Conservation (phyloP, 92 coral and sea anemone genomes). For the Zoanthus gigantus region DNA sequence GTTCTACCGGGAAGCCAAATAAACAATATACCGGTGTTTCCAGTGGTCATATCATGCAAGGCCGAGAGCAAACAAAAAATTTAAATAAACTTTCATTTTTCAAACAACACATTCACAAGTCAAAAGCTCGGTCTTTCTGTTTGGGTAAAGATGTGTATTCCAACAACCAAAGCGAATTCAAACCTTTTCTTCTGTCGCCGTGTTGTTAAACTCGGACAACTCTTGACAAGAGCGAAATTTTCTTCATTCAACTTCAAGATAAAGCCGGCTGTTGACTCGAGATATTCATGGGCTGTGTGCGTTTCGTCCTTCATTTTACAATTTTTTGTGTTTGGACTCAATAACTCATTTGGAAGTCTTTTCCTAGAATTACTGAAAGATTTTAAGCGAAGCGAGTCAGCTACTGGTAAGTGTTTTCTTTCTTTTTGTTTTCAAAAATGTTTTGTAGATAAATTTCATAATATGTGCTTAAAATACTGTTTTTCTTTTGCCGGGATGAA, state of each 20-base stretch:
- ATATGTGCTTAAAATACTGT: background rate
- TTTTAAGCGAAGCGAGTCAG: conserved; percentile 34
- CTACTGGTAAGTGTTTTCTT: conserved; percentile 24
- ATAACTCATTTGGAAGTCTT: conserved; percentile 34
- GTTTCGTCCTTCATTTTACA: conserved; percentile 35
- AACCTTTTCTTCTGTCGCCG: background rate
- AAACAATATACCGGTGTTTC: conserved; percentile 45
- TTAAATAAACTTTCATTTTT: background rate
- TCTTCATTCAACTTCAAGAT: conserved; percentile 1
- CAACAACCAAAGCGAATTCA: background rate
- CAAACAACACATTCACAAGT: conserved; percentile 12
- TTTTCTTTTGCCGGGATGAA: background rate
- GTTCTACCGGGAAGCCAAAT: conserved; percentile 7
- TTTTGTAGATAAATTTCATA: no score
- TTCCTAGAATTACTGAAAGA: conserved; percentile 43
- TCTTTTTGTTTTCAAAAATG: no score
- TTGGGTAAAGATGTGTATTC: background rate
- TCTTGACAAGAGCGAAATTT: background rate
- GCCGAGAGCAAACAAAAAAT: background rate
- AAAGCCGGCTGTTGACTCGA: conserved; percentile 24
- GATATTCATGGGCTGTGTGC: conserved; percentile 41
- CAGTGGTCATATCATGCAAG: background rate
- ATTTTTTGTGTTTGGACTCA: conserved; percentile 25
- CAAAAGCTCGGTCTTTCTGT: background rate
- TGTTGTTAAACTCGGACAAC: background rate